Percentiles rank a stretch among this genome's conserved stretches.
These are phyloP conservation scores for Ferdinandea cuprea DNA, from an alignment of 2,888 invertebrate species.

Conservation along the genomic window DNA sequence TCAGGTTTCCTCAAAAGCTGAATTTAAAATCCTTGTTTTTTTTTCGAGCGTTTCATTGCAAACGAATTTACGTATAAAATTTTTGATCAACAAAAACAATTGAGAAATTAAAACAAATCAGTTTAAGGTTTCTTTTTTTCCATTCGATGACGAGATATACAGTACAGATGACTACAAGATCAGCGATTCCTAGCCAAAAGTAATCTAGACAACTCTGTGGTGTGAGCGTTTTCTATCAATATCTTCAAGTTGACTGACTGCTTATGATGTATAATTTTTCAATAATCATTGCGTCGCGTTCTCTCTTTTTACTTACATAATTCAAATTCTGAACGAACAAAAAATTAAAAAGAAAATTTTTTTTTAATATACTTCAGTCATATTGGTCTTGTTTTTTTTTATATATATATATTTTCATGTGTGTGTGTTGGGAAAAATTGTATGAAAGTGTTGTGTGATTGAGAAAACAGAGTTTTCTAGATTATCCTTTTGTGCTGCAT, in stretches of 20 bases:
- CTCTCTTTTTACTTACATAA: constrained; percentile 13
- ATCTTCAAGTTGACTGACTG: constrained; percentile 51
- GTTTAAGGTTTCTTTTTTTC: constrained; percentile 30
- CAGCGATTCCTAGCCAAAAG: constrained; percentile 58
- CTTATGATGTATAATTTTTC: constrained; percentile 43
- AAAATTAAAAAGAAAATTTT: background rate
- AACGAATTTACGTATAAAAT: constrained; percentile 20
- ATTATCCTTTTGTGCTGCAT: constrained; percentile 78
- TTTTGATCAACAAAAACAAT: constrained; percentile 11
- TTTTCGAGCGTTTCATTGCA: constrained; percentile 32
- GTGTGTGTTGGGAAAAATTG: constrained; percentile 58
- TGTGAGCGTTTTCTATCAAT: constrained; percentile 69
- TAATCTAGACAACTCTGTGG: constrained; percentile 76
- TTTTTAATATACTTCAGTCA: constrained; percentile 21
- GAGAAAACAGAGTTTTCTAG: constrained; percentile 80
- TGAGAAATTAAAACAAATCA: constrained; percentile 5
- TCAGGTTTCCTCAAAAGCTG: constrained; percentile 42
- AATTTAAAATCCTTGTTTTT: constrained; percentile 19
- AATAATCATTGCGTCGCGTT: constrained; percentile 22
- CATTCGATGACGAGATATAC: constrained; percentile 20
- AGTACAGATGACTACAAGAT: constrained; percentile 44
- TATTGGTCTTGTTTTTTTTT: constrained; percentile 26
- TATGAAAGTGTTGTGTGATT: constrained; percentile 56
- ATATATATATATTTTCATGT: constrained; percentile 35
- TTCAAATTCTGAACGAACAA: constrained; percentile 28